Evolutionary conservation across 2,113 vertebrate species (phyloP).

Genomic region (Plecturocebus donacophilus): DNA sequence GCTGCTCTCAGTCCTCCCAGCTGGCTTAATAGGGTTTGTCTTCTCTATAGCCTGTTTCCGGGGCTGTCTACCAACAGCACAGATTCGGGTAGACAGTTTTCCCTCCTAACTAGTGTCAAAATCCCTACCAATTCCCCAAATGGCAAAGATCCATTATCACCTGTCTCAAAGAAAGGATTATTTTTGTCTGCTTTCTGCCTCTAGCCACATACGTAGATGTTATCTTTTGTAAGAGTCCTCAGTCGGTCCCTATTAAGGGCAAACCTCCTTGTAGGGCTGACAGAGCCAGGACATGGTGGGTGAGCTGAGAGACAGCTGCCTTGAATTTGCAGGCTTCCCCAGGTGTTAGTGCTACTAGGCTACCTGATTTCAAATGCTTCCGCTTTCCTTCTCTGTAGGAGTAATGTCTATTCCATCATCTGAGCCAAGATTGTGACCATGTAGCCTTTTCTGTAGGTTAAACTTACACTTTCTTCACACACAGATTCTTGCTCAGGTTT

Average conservation of each 20-base stretch:
- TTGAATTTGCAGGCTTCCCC: neutral
- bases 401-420: neutral
- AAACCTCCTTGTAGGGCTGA: neutral
- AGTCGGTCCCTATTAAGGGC: neutral
- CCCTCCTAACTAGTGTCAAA: neutral
- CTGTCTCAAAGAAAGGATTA: neutral
- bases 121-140: neutral
- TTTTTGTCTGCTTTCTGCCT: neutral
- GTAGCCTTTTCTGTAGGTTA: neutral
- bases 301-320: neutral
- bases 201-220: neutral
- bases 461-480: neutral
- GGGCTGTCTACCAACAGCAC: neutral
- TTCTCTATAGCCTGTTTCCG: neutral
- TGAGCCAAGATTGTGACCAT: neutral
- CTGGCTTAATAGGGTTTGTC: constrained; percentile 52
- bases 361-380: neutral
- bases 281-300: neutral
- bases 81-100: neutral
- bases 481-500: neutral
- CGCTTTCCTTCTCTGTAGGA: neutral
- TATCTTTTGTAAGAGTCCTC: neutral
- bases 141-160: neutral
- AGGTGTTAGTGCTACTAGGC: neutral
- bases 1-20: constrained; percentile 52